Evolutionary conservation across 2,797 vertebrate species (phyloP), one percentile per base, ranked within the genome.

Genomic region (Fistularia commersonii): DNA sequence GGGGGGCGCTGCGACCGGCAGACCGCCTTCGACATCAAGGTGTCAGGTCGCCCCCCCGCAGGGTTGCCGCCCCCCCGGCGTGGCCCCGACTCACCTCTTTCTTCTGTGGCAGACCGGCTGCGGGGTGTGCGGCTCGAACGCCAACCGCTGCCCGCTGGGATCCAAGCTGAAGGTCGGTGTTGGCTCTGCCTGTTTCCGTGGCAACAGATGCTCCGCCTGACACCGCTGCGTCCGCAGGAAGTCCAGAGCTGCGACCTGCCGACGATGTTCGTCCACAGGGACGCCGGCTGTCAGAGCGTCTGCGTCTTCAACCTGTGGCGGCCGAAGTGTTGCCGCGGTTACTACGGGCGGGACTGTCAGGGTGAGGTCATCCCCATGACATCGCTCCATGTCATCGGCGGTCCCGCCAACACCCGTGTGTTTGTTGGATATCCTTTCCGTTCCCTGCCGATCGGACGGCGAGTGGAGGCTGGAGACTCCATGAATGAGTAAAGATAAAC

Each of bases 331-430:
- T 99, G 97, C 50, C 79, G 55, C 35, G 93, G 94, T 51, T 97
- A 93, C 87, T 93, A 92, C 0, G 93, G 95, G 49, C 89, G 87
- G 5, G 89, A 95, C 74, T 99, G 97, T 71, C 88, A 93, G 72
- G 93, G 97, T 98, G 86, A 84, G 88, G 54, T 0, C 8, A 8
- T 8, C 34, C 8, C 34, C 6, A 35, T 8, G 8, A 8, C 8
- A 6, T 35, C 8, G 34, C 6, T 35, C n/a, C n/a, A n/a, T n/a
- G n/a, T n/a, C n/a, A n/a, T n/a, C n/a, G n/a, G n/a, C n/a, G n/a
- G n/a, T n/a, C n/a, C n/a, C n/a, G n/a, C n/a, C n/a, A n/a, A n/a
- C n/a, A n/a, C n/a, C n/a, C n/a, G n/a, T n/a, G n/a, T n/a, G n/a
- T n/a, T n/a, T n/a, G n/a, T n/a, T n/a, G n/a, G n/a, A n/a, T n/a